A percentile compares a stretch with the other conserved stretches of the same genome.
phyloP scores from a whole-genome alignment of 2,113 vertebrate genomes.

The Cromileptes altivelis region DNA sequence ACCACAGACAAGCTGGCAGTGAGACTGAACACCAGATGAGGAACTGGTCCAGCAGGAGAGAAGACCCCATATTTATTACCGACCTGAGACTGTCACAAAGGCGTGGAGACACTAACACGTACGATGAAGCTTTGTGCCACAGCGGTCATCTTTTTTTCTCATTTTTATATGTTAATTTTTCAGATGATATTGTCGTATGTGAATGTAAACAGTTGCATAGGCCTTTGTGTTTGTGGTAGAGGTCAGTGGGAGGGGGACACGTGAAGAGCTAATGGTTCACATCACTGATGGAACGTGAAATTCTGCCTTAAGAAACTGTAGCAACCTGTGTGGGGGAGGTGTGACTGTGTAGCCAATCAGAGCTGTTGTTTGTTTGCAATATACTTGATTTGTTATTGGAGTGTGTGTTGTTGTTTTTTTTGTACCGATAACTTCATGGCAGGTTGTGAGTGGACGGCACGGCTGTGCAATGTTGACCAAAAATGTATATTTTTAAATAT shows the following conservation, averaged over 20 bases:
- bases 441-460: neutral
- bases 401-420: slow-evolving; percentile 8
- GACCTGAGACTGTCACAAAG: slow-evolving; percentile 24
- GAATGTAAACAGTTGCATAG: slow-evolving; percentile 37
- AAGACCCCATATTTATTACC: slow-evolving; percentile 42
- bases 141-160: slow-evolving; percentile 24
- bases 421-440: slow-evolving; percentile 11
- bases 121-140: slow-evolving; percentile 15
- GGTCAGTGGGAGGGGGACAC: slow-evolving; percentile 8
- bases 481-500: slow-evolving; percentile 67
- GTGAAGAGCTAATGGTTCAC: slow-evolving; percentile 26
- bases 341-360: slow-evolving; percentile 28
- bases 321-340: slow-evolving; percentile 31
- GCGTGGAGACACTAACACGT: slow-evolving; percentile 30
- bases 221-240: slow-evolving; percentile 37
- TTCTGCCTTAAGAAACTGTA: slow-evolving; percentile 74
- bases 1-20: neutral
- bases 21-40: slow-evolving; percentile 24
- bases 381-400: slow-evolving; percentile 9
- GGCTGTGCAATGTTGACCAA: slow-evolving; percentile 64
- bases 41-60: slow-evolving; percentile 11
- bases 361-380: slow-evolving; percentile 26
- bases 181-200: slow-evolving; percentile 17
- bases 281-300: slow-evolving; percentile 13
- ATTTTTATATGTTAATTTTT: slow-evolving; percentile 19